Base-by-base conservation (phyloP, 2,888 invertebrate species). In the Ophioninae sp. region DNA sequence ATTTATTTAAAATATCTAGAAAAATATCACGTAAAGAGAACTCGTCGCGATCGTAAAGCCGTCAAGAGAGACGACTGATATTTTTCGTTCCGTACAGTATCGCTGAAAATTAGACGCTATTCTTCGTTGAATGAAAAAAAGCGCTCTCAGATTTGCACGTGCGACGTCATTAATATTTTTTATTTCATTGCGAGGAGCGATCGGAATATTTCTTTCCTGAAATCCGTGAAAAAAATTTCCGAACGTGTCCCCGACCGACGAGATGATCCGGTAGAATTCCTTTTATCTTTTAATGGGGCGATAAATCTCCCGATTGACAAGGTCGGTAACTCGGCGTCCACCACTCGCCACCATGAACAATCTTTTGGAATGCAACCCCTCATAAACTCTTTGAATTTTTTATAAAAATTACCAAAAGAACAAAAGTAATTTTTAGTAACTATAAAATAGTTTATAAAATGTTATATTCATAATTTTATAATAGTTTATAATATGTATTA, bases 261-360 rank as follows among this genome's bases (percentile, higher is more conserved):
- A 64, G 39, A 62, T 69, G 57, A 57, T 23, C 41, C 77, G 64
- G 75, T 74, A 69, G 59, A 83, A 77, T 83, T 73, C 79, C 23
- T 83, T 74, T 74, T 65, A 78, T 81, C 77, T 70, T 80, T 82
- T 20, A 50, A 74, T 57, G 30, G 50, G 70, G 39, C 74, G 67
- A 59, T 83, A 83, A 83, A 83, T 81, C 77, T 83, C 50, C 17
- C 68, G 61, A 21, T 62, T 73, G 57, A 57, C 83, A 83, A 83
- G 83, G 83, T 70, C 77, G 74, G 64, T 76, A 65, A 76, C 68
- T 59, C 83, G 73, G 73, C 77, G 59, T 62, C 62, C 41, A 62
- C 41, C 20, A 37, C 37, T 30, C 44, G 23, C 39, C 7, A 13
- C 7, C 23, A 2, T 21, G 17, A 21, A 41, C 50, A 57, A 39